Base-by-base conservation (phyloP, 2,113 vertebrate genomes). In the Balaeniceps rex region DNA sequence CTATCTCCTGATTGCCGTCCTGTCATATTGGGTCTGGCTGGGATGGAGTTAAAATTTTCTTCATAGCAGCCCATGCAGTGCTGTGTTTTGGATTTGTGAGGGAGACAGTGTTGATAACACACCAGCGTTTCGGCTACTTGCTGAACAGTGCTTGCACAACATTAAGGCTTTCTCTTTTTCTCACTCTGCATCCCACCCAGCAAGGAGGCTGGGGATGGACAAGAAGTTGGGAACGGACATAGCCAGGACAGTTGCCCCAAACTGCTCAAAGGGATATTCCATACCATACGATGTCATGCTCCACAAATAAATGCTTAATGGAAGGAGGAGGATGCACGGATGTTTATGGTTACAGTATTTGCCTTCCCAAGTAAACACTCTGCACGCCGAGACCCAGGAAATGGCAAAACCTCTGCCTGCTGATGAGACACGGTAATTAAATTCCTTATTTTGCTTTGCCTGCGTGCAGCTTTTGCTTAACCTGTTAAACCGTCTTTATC, bases 111-210 rank as follows among this genome's bases (percentile, higher is more conserved):
- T 2, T 65, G 61, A 8, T n/a, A 49, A 42, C 17, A 46, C 31
- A 14, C 1, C 31, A 0, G 0, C 3, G 8, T 19, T 76, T 10
- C 11, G 38, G 52, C 65, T 38, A 2, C 2, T 33, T 36, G 58
- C 49, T 38, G 38, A 71, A 13, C 14, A 18, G 12, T 4, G 5
- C 6, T 47, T 19, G 7, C 19, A 33, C 0, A 0, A 24, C 65
- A 55, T 28, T 40, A 24, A 61, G 29, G 34, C 26, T 60, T 72
- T 40, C 36, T 61, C 33, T 17, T 82, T 38, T 71, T 65, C 36
- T 55, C 4, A 4, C 57, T 42, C 38, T 6, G 28, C 14, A 16
- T n/a, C 11, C 18, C 34, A 52, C 55, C 36, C 26, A 6, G 40
- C 24, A 14, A 25, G 29, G 1, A 19, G 40, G 33, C 33, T 74